Evolutionary conservation across 2,113 vertebrate species (phyloP).

Genomic region (Theristicus caerulescens): DNA sequence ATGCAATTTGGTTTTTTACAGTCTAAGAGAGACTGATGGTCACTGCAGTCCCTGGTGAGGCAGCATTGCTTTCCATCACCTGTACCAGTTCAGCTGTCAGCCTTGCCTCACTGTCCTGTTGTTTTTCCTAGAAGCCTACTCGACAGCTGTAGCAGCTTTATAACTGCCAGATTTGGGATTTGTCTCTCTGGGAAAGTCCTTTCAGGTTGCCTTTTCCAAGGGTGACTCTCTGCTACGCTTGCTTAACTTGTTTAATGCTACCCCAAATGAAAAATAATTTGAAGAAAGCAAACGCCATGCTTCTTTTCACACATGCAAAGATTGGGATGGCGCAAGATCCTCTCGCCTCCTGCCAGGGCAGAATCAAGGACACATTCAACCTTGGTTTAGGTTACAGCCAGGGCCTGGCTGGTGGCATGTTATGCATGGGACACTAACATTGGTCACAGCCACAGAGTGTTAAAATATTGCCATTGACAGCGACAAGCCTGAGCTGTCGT

Average conservation of each 20-base stretch:
- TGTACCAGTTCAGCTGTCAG: constrained; percentile 35
- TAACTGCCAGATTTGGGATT: not conserved
- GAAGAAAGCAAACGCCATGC: not conserved
- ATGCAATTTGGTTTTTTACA: not conserved
- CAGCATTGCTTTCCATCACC: not conserved
- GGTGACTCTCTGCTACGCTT: not conserved
- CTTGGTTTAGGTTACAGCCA: not conserved
- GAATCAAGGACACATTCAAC: not conserved
- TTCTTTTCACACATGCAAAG: not conserved
- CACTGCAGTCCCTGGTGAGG: not conserved
- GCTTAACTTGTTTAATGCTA: not conserved
- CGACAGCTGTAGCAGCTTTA: constrained; percentile 10
- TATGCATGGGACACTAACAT: not conserved
- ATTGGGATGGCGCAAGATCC: not conserved
- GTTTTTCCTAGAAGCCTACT: constrained; percentile 48
- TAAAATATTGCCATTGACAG: not conserved
- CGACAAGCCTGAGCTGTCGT: not conserved
- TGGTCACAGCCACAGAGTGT: not conserved
- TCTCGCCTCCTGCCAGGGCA: not conserved
- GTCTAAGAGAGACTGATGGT: not conserved
- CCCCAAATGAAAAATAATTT: not conserved
- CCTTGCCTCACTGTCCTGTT: not conserved
- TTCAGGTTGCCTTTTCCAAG: not conserved
- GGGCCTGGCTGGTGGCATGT: not conserved
- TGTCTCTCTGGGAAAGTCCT: not conserved